These are phyloP conservation scores for Lordiphosa fenestrarum DNA, from an alignment of 2,888 invertebrate genomes.

Conservation along the genomic window DNA sequence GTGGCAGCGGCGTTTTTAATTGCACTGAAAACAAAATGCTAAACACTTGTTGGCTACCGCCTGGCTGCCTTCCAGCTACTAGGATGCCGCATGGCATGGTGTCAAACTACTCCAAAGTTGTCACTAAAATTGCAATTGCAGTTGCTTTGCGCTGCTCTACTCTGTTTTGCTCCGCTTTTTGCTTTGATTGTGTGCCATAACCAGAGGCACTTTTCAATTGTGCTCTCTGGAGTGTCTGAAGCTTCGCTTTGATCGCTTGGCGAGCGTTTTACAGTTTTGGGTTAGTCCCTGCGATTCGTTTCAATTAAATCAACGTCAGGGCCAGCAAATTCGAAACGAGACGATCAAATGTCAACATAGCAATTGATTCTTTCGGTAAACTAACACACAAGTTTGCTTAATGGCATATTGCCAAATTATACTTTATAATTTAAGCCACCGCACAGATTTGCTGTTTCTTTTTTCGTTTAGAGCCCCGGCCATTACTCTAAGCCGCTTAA, in stretches of 20 bases:
- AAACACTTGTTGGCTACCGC: constrained; percentile 66
- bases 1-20: constrained; percentile 63
- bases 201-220: constrained; percentile 41
- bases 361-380: too few relatives aligned
- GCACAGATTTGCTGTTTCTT: constrained; percentile 14
- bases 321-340: background rate
- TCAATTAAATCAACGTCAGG: constrained; percentile 1
- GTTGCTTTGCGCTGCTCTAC: constrained; percentile 9
- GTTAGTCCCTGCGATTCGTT: constrained; percentile 7
- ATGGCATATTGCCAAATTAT: constrained; percentile 32
- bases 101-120: constrained; percentile 38
- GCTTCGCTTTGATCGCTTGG: constrained; percentile 35
- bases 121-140: constrained; percentile 15
- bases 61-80: constrained; percentile 51
- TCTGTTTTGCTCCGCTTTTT: constrained; percentile 1
- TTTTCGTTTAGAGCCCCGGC: constrained; percentile 33
- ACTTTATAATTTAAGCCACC: constrained; percentile 48
- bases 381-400: too few relatives aligned
- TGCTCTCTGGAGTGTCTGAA: constrained; percentile 14
- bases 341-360: background rate
- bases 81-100: constrained; percentile 34
- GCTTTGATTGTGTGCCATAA: constrained; percentile 55
- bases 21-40: constrained; percentile 69
- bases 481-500: constrained; percentile 71
- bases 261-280: constrained; percentile 50